Conservation (phyloP, 2,113 vertebrate species). For the Eleginops maclovinus region DNA sequence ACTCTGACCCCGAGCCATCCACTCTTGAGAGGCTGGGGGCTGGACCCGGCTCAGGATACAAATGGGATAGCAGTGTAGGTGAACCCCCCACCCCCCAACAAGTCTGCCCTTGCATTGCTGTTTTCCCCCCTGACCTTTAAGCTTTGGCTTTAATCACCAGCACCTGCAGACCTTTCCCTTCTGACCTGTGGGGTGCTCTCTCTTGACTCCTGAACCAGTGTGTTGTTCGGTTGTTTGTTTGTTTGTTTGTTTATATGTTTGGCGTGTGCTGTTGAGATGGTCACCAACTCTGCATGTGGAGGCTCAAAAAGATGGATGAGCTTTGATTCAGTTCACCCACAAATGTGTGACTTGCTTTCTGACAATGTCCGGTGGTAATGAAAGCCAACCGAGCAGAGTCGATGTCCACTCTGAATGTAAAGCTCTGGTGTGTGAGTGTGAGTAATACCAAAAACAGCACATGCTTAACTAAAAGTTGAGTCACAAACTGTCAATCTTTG, state of each 20-base stretch:
- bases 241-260: no score
- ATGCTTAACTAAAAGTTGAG: neutral
- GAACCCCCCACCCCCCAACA: slow-evolving; percentile 56
- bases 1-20: slow-evolving; percentile 96
- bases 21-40: slow-evolving; percentile 93
- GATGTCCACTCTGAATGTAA: slow-evolving; percentile 38
- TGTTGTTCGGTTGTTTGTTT: slow-evolving; percentile 57
- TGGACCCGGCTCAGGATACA: slow-evolving; percentile 92
- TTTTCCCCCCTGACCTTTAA: slow-evolving; percentile 59
- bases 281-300: slow-evolving; percentile 24
- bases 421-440: neutral
- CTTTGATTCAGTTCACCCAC: neutral
- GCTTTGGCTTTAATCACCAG: slow-evolving; percentile 66
- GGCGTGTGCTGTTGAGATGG: slow-evolving; percentile 19
- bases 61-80: slow-evolving; percentile 94
- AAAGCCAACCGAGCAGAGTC: slow-evolving; percentile 5
- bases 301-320: neutral
- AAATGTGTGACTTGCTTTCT: neutral
- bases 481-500: neutral
- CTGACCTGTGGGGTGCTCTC: slow-evolving; percentile 29
- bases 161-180: slow-evolving; percentile 70
- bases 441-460: neutral
- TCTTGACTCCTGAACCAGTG: neutral
- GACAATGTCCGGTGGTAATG: neutral
- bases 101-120: slow-evolving; percentile 72